Percentiles rank a stretch among this genome's conserved stretches.
Evolutionary conservation across 2,888 invertebrate genomes (phyloP).

Genomic region (Cabera pusaria): DNA sequence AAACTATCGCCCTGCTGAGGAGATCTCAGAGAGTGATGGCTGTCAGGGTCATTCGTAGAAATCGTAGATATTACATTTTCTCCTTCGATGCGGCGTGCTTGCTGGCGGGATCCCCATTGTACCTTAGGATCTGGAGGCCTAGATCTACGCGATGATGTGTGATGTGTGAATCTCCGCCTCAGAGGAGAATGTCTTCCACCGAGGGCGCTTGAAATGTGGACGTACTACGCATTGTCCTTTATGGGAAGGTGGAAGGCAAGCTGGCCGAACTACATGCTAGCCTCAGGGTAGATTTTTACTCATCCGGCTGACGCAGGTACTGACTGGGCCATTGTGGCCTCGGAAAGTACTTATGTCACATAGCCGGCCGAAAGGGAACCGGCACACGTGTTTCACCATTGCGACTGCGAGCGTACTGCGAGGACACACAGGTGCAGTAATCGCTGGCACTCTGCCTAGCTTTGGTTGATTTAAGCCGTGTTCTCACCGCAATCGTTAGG

Average conservation of each 20-base stretch:
- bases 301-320: no score
- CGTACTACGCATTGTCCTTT: background rate
- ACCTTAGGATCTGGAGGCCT: constrained; percentile 17
- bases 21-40: constrained; percentile 6
- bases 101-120: constrained; percentile 9
- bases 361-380: constrained; percentile 9
- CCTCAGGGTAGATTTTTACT: background rate
- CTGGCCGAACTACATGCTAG: background rate
- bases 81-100: constrained; percentile 10
- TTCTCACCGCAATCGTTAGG: background rate
- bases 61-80: constrained; percentile 12
- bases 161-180: background rate
- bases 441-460: constrained; percentile 5
- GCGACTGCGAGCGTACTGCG: constrained; percentile 1
- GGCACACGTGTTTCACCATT: constrained; percentile 2
- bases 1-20: background rate
- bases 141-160: constrained; percentile 2
- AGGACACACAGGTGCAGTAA: constrained; percentile 10
- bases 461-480: constrained; percentile 1
- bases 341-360: constrained; percentile 1
- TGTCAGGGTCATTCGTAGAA: constrained; percentile 2
- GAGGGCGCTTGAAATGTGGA: background rate
- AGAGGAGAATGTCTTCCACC: no score
- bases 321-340: no score
- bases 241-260: background rate